A percentile compares a stretch with the other conserved stretches of the same genome.
These are phyloP conservation scores for Dysmachus trigonus DNA, from an alignment of 2,888 invertebrate genomes.

Conservation along the genomic window DNA sequence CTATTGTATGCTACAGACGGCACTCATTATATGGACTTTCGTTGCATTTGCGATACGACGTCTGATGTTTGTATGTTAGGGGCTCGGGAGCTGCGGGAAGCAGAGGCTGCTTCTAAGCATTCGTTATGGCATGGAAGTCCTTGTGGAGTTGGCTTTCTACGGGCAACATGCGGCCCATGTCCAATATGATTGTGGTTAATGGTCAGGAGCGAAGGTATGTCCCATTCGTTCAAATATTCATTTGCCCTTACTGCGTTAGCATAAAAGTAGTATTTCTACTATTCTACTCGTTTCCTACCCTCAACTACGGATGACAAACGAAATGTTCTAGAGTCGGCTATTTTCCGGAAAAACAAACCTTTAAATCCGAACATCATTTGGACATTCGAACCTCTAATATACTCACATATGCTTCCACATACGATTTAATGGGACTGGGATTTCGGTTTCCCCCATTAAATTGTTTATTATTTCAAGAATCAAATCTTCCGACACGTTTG, in stretches of 20 bases:
- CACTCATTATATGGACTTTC: not conserved
- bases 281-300: not conserved
- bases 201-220: not conserved
- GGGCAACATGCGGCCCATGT: not conserved
- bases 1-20: not conserved
- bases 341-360: not conserved
- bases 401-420: not conserved
- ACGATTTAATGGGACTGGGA: not conserved
- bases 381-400: not conserved
- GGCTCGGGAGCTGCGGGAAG: too few relatives aligned
- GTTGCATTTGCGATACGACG: slow-evolving; percentile 25
- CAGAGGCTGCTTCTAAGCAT: not conserved
- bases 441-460: not conserved
- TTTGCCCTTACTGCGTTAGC: not conserved
- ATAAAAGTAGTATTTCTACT: not conserved
- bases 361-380: not conserved
- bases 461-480: not conserved
- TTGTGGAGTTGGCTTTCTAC: not conserved
- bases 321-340: not conserved
- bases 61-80: not conserved
- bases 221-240: not conserved
- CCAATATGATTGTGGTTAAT: slow-evolving; percentile 17
- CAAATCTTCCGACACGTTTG: not conserved
- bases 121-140: not conserved
- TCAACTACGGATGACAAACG: not conserved